phyloP scores from a whole-genome alignment of 2,113 vertebrate species.

The Amblyopsis rosae region DNA sequence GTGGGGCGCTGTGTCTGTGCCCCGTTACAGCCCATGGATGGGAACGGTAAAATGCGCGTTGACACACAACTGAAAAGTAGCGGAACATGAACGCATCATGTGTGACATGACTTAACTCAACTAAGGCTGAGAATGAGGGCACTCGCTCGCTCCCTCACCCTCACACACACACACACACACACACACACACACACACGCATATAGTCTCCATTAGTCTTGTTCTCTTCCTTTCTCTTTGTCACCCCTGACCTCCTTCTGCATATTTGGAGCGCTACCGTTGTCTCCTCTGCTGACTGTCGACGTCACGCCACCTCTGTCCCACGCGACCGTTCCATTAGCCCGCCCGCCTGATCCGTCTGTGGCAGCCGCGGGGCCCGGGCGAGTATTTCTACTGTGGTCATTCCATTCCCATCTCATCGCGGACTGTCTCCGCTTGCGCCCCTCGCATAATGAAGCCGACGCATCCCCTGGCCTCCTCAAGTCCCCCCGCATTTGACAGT shows the following conservation, averaged over 20 bases:
- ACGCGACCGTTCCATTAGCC: constrained; percentile 39
- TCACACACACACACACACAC: neutral
- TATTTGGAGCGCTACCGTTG: neutral
- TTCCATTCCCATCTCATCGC: constrained; percentile 55
- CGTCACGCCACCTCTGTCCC: constrained; percentile 29
- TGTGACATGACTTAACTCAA: constrained; percentile 25
- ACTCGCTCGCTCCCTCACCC: neutral
- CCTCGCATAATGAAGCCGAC: constrained; percentile 53
- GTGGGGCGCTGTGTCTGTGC: too few relatives aligned
- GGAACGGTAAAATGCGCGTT: too few relatives aligned
- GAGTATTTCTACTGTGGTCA: constrained; percentile 50
- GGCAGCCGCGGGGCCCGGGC: constrained; percentile 11
- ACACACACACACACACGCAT: neutral
- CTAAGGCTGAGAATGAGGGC: constrained; percentile 2
- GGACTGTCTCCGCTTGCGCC: constrained; percentile 27
- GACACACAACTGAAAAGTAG: too few relatives aligned
- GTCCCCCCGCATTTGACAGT: constrained; percentile 68
- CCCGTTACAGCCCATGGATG: too few relatives aligned
- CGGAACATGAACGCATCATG: constrained; percentile 22
- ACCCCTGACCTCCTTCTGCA: neutral
- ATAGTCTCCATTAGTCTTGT: neutral
- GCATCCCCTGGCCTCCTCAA: constrained; percentile 61
- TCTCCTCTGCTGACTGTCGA: constrained; percentile 21
- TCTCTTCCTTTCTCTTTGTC: neutral
- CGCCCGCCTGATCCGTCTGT: constrained; percentile 18